Conservation (phyloP, 2,888 invertebrate genomes). For the Lasioglossum vierecki region DNA sequence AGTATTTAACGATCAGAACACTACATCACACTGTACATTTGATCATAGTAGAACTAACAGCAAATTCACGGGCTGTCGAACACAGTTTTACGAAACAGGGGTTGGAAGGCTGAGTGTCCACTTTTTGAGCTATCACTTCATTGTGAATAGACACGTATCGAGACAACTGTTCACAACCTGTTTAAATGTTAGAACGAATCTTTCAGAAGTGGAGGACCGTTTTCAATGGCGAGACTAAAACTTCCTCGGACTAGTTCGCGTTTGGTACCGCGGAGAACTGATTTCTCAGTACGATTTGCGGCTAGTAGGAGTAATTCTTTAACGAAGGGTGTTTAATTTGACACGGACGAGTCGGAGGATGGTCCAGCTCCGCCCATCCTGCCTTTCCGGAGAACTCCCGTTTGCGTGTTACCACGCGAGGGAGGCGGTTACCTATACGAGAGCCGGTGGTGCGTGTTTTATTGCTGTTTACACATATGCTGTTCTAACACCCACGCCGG, state of each 20-base stretch:
- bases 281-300: constrained; percentile 45
- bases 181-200: neutral
- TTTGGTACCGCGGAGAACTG: constrained; percentile 37
- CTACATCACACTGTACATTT: neutral
- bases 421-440: constrained; percentile 72
- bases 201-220: neutral
- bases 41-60: neutral
- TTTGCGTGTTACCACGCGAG: constrained; percentile 59
- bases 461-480: constrained; percentile 82
- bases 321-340: constrained; percentile 75
- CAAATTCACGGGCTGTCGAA: neutral
- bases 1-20: neutral
- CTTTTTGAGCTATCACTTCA: neutral
- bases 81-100: neutral
- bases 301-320: constrained; percentile 59
- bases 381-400: constrained; percentile 63
- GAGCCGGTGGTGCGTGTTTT: constrained; percentile 75
- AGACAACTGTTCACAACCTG: neutral
- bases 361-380: constrained; percentile 74
- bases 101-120: neutral
- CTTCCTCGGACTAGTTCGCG: constrained; percentile 16
- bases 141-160: neutral
- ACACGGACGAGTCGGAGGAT: constrained; percentile 59
- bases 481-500: constrained; percentile 77
- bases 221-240: neutral